Evolutionary conservation across 2,888 invertebrate genomes (phyloP).

Genomic region (Eustalomyia histrio): DNA sequence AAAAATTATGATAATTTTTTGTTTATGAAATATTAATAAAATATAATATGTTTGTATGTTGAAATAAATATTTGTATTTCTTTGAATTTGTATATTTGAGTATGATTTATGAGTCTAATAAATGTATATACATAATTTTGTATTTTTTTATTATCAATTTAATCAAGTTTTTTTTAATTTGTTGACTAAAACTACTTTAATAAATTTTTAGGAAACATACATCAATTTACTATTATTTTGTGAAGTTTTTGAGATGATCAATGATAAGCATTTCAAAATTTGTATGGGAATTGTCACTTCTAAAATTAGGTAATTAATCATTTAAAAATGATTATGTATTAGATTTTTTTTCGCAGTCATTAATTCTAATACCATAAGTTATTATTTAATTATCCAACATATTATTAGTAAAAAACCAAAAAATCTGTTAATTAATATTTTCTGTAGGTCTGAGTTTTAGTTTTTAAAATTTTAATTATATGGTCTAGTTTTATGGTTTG

Average conservation of each 20-base stretch:
- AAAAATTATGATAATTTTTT: conserved; percentile 37
- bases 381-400: conserved; percentile 48
- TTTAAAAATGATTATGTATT: conserved; percentile 33
- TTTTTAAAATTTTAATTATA: conserved; percentile 40
- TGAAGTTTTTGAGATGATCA: conserved; percentile 7
- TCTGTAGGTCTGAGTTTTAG: not conserved
- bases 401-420: conserved; percentile 23
- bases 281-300: conserved; percentile 38
- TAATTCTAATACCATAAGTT: conserved; percentile 48
- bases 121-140: conserved; percentile 28
- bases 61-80: conserved; percentile 33
- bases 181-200: conserved; percentile 13
- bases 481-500: conserved; percentile 27
- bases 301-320: conserved; percentile 50
- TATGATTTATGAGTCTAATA: conserved; percentile 49
- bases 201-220: conserved; percentile 37
- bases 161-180: conserved; percentile 7
- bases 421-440: not conserved
- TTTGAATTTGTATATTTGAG: conserved; percentile 10
- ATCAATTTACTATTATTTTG: not conserved
- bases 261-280: conserved; percentile 34
- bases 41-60: conserved; percentile 25
- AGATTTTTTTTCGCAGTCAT: conserved; percentile 24
- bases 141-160: conserved; percentile 5
- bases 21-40: conserved; percentile 31